These are phyloP conservation scores for Neodontobutis hainanensis DNA, from an alignment of 2,113 vertebrate genomes.

Conservation along the genomic window DNA sequence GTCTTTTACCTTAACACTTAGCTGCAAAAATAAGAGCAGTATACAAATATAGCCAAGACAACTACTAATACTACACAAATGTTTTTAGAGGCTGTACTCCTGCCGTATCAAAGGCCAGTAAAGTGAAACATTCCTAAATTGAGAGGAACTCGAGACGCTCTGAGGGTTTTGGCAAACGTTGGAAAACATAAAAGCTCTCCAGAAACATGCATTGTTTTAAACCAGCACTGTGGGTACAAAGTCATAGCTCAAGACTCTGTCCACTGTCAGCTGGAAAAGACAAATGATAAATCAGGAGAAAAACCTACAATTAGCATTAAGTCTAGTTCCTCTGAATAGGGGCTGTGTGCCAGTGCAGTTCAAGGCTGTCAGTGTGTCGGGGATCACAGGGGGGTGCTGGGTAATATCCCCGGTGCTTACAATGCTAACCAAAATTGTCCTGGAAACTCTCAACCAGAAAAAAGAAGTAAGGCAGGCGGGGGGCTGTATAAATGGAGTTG, in stretches of 20 bases:
- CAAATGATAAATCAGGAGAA: constrained; percentile 60
- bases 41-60: no score
- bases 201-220: constrained; percentile 49
- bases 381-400: constrained; percentile 16
- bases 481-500: constrained; percentile 30
- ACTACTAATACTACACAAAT: constrained; percentile 32
- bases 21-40: background rate
- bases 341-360: constrained; percentile 57
- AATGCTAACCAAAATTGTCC: constrained; percentile 62
- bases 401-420: constrained; percentile 31
- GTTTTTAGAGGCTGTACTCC: constrained; percentile 31
- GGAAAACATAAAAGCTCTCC: constrained; percentile 35
- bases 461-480: background rate
- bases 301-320: constrained; percentile 73
- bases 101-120: background rate
- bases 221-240: constrained; percentile 53
- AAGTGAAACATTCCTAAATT: constrained; percentile 42
- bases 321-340: constrained; percentile 51
- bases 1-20: background rate
- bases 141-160: constrained; percentile 23
- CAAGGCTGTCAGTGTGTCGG: constrained; percentile 62
- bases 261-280: constrained; percentile 60
- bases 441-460: constrained; percentile 42
- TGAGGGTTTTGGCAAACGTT: constrained; percentile 50
- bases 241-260: constrained; percentile 67